Percentiles rank a stretch among this genome's conserved stretches.
Evolutionary conservation across 2,888 invertebrate genomes (phyloP).

Genomic region (Amblyjoppa proteus): DNA sequence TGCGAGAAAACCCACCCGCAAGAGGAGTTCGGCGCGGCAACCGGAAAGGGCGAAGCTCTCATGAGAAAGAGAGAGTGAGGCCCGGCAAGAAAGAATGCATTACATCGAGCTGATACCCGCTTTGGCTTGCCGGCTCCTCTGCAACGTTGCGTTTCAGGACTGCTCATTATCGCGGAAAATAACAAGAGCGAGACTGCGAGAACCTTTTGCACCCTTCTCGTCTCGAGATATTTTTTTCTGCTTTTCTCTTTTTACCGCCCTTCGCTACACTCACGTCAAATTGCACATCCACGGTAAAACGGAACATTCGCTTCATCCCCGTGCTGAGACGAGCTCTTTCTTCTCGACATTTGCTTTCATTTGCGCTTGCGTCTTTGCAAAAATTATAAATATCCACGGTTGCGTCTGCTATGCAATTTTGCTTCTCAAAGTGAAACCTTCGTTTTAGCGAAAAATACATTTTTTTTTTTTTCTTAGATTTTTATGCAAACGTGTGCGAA

Average conservation of each 20-base stretch:
- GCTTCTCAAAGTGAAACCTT: no score
- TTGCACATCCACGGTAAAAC: slow-evolving; percentile 2
- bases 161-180: slow-evolving; percentile 61
- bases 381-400: neutral
- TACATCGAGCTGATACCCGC: slow-evolving; percentile 45
- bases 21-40: slow-evolving; percentile 52
- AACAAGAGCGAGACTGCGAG: slow-evolving; percentile 27
- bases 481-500: neutral
- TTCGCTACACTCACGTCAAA: neutral
- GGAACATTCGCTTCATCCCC: neutral
- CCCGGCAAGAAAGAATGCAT: slow-evolving; percentile 58
- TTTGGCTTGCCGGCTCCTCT: slow-evolving; percentile 35
- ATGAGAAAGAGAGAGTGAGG: slow-evolving; percentile 3
- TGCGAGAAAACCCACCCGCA: slow-evolving; percentile 32
- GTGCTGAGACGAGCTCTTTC: neutral
- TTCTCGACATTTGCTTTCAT: neutral
- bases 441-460: neutral
- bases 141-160: slow-evolving; percentile 42
- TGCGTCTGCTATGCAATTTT: neutral
- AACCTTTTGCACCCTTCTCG: slow-evolving; percentile 13
- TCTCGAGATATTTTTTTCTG: slow-evolving; percentile 16
- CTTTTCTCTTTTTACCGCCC: slow-evolving; percentile 1
- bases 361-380: neutral
- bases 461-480: neutral
- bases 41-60: slow-evolving; percentile 14